These are phyloP conservation scores for Mellivora capensis DNA, from an alignment of 2,113 vertebrate species.

Conservation along the genomic window DNA sequence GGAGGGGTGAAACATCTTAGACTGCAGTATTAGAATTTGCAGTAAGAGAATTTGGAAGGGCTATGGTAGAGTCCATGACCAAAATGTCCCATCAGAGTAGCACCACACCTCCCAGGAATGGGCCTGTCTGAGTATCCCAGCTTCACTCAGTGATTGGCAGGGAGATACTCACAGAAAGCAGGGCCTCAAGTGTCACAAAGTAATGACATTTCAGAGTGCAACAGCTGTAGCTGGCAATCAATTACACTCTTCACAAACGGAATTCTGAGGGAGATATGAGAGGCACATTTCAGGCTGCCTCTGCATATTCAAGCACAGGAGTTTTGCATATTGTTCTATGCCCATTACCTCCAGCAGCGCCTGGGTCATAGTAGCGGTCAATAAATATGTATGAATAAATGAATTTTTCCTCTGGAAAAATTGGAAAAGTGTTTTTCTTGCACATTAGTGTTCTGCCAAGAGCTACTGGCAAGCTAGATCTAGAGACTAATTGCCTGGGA, in stretches of 20 bases:
- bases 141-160: not conserved
- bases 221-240: not conserved
- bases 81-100: not conserved
- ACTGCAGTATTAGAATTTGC: too few species aligned
- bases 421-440: not conserved
- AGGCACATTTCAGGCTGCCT: not conserved
- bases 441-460: not conserved
- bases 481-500: not conserved
- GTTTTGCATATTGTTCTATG: accelerated
- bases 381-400: not conserved
- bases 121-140: not conserved
- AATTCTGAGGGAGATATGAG: not conserved
- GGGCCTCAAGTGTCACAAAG: not conserved
- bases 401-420: not conserved
- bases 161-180: not conserved
- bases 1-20: not conserved
- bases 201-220: not conserved
- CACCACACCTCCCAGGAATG: not conserved
- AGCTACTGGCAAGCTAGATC: not conserved
- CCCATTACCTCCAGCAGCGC: not conserved
- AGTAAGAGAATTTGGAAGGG: not conserved
- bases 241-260: not conserved
- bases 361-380: not conserved
- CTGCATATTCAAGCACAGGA: not conserved
- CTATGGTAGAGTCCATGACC: not conserved